Base-by-base conservation (phyloP, 2,888 invertebrate genomes). In the Ormyrus rosae region DNA sequence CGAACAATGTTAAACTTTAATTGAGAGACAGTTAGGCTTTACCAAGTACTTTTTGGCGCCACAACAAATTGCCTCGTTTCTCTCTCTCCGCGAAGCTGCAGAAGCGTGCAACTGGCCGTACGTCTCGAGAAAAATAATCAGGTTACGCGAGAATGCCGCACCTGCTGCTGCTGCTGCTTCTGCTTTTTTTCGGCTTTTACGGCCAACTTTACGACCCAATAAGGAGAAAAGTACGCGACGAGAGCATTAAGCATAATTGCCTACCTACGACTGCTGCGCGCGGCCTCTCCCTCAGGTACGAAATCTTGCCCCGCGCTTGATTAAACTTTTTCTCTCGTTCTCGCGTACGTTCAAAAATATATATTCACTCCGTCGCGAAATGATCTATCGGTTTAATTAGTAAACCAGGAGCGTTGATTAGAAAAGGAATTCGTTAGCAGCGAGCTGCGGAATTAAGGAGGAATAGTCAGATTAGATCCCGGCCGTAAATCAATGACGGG, bases 31-130 rank as follows among this genome's bases (percentile, higher is more conserved):
- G 46, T 48, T 45, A 46, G 58, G 50, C 60, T 58, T 60, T 9
- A 8, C 65, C 19, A 56, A 65, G 65, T n/a, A n/a, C 10, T 56
- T 65, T 63, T 13, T 50, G 50, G 65, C 46, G n/a, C 65, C 55
- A n/a, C 68, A 51, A 69, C 63, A 69, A 79, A 79, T 79, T 74
- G 56, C 73, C 79, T 74, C 79, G 79, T 73, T 69, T 79, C 79
- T 68, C 73, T 34, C 34, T 34, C 3, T 34, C 34, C 2, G 1
- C 34, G 34, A 34, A 74, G 34, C n/a, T 56, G 56, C 34, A 1
- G 19, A n/a, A 69, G 46, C 9, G 45, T 68, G 53, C 75, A 68
- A 45, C 68, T 55, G 73, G 19, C 34, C 4, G 45, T n/a, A 48
- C 46, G 48, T 77, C 70, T 60, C 58, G 63, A 65, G 73, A 79